phyloP scores from a whole-genome alignment of 2,888 invertebrate genomes.

The Sesamia inferens region DNA sequence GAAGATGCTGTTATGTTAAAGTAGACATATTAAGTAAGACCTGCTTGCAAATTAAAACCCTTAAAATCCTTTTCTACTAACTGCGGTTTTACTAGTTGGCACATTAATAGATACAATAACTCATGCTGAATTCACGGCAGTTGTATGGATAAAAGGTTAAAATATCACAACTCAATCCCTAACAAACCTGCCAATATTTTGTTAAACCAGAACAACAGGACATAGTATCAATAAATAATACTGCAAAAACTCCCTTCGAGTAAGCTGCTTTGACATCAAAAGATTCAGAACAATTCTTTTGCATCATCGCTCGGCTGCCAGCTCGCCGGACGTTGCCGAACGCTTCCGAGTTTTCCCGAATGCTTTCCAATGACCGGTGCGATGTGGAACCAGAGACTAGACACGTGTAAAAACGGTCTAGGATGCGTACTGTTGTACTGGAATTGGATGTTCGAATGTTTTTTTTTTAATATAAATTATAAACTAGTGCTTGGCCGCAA shows the following conservation, averaged over 20 bases:
- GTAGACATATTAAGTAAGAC: too few relatives aligned
- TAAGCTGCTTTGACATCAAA: slow-evolving; percentile 55
- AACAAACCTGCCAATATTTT: slow-evolving; percentile 2
- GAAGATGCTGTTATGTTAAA: neutral
- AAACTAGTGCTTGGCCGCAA: too few relatives aligned
- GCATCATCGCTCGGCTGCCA: slow-evolving; percentile 36
- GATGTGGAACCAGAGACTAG: slow-evolving; percentile 4
- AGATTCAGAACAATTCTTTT: slow-evolving; percentile 52
- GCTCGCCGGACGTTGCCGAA: slow-evolving; percentile 28
- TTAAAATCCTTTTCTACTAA: neutral
- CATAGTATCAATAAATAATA: slow-evolving; percentile 35
- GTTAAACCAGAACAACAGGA: slow-evolving; percentile 7
- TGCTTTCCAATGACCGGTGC: neutral
- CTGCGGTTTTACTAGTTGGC: neutral
- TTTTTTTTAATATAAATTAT: too few relatives aligned
- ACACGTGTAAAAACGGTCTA: neutral
- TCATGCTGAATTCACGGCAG: neutral
- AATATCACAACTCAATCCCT: neutral
- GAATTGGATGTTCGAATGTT: neutral
- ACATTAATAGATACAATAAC: neutral
- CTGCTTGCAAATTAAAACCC: neutral
- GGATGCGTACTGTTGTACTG: neutral
- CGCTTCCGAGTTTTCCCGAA: slow-evolving; percentile 31
- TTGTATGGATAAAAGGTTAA: neutral
- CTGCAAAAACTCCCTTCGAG: slow-evolving; percentile 19